These are phyloP conservation scores for Alfaro cultratus DNA, from an alignment of 2,797 vertebrate genomes.

Conservation along the genomic window DNA sequence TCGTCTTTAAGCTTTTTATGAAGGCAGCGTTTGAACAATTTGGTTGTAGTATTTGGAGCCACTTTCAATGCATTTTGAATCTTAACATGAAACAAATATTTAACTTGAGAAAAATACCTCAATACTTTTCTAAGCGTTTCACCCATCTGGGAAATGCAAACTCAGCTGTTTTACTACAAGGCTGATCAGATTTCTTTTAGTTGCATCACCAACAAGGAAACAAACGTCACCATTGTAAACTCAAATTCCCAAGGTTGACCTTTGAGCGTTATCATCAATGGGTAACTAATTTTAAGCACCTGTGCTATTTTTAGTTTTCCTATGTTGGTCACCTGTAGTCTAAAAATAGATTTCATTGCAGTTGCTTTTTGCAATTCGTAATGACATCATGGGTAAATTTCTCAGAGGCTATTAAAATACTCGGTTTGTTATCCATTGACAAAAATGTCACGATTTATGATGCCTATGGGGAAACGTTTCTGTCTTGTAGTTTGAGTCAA, in stretches of 20 bases:
- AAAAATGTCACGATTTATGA: not conserved
- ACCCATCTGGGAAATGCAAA: not conserved
- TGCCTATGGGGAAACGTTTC: not conserved
- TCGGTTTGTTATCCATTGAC: not conserved
- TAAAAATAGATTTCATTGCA: not conserved
- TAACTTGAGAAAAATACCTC: not conserved
- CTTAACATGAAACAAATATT: not conserved
- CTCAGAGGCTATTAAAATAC: not conserved
- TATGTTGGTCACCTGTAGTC: not conserved
- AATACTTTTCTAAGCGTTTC: not conserved
- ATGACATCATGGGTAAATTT: not conserved
- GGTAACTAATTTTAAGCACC: not conserved
- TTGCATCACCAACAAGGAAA: slow-evolving; percentile 3
- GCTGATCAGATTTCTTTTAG: not conserved
- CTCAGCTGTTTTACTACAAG: not conserved
- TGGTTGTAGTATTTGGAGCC: too few relatives aligned
- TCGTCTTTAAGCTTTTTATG: not conserved
- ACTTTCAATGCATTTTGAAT: not conserved
- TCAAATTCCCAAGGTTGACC: too few relatives aligned
- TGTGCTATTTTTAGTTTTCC: not conserved
- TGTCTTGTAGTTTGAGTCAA: not conserved
- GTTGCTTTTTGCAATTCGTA: not conserved
- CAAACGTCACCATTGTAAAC: not conserved
- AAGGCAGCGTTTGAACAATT: not conserved
- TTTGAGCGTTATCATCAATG: not conserved